These are phyloP conservation scores for Arvicanthis niloticus DNA, from an alignment of 2,113 vertebrate species.

Conservation along the genomic window DNA sequence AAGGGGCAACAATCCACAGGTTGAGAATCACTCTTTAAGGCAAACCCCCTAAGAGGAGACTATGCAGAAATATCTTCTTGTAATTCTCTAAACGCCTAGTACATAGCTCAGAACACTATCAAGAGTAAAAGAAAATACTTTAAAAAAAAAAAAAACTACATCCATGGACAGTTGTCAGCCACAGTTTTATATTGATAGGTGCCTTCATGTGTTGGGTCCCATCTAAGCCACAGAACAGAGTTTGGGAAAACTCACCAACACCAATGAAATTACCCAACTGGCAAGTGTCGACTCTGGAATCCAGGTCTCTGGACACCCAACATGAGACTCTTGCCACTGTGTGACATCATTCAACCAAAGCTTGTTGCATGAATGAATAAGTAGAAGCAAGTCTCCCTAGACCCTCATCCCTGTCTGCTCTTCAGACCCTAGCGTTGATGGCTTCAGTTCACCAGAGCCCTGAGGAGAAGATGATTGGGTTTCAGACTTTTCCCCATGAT, in stretches of 20 bases:
- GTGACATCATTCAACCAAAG: not conserved
- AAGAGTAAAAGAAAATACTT: not conserved
- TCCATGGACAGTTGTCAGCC: not conserved
- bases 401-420: constrained; percentile 1
- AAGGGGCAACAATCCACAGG: not conserved
- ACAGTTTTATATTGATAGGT: not conserved
- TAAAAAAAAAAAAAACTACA: not conserved
- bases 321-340: not conserved
- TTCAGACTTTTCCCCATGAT: constrained; percentile 48
- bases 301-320: not conserved
- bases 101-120: not conserved
- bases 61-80: not conserved
- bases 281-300: not conserved
- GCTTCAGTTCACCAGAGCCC: constrained; percentile 22
- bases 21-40: not conserved
- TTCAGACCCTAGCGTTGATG: not conserved
- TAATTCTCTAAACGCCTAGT: not conserved
- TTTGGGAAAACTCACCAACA: not conserved
- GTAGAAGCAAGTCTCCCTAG: not conserved
- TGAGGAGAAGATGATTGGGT: not conserved
- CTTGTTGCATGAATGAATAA: not conserved
- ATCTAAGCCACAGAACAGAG: not conserved
- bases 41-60: not conserved
- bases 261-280: not conserved
- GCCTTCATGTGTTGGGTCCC: not conserved